Percentiles rank a stretch among this genome's conserved stretches.
phyloP scores from a whole-genome alignment of 2,113 vertebrate genomes.

The Scatophagus argus region DNA sequence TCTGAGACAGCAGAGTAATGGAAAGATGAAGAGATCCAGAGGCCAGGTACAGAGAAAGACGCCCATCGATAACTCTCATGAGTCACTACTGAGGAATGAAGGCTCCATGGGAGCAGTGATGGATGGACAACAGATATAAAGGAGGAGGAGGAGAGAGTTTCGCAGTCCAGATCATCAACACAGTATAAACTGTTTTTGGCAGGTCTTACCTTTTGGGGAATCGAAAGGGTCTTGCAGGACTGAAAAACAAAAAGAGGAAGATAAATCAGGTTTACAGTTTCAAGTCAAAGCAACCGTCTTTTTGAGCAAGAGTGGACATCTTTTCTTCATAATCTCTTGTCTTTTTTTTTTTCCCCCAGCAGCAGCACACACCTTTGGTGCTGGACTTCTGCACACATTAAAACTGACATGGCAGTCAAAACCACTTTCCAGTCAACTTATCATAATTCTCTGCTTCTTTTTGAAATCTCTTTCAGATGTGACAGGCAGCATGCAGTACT shows the following conservation, averaged over 20 bases:
- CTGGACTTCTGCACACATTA: conserved; percentile 21
- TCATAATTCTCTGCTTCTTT: background rate
- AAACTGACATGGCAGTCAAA: conserved; percentile 50
- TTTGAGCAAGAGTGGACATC: conserved; percentile 24
- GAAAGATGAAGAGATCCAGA: conserved; percentile 33
- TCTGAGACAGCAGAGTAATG: background rate
- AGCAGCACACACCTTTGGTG: conserved; percentile 4
- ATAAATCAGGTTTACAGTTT: conserved; percentile 72
- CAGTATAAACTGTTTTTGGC: conserved; percentile 50
- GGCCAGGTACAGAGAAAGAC: conserved; percentile 48
- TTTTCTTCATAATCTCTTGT: conserved; percentile 40
- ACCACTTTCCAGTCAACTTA: conserved; percentile 23
- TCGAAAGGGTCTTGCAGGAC: conserved; percentile 91
- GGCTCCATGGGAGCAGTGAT: conserved; percentile 52
- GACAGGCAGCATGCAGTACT: background rate
- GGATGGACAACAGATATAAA: conserved; percentile 63
- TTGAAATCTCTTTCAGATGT: conserved; percentile 39
- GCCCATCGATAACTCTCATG: conserved; percentile 57
- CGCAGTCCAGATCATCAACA: conserved; percentile 53
- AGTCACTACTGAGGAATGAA: conserved; percentile 78
- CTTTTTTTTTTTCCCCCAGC: conserved; percentile 13
- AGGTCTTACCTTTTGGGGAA: conserved; percentile 95
- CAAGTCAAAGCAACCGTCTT: conserved; percentile 57
- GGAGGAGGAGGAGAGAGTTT: conserved; percentile 20
- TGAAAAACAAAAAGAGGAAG: conserved; percentile 79